phyloP scores from a whole-genome alignment of 1,140 invertebrate species.

The Aphaenogaster ashmeadi region DNA sequence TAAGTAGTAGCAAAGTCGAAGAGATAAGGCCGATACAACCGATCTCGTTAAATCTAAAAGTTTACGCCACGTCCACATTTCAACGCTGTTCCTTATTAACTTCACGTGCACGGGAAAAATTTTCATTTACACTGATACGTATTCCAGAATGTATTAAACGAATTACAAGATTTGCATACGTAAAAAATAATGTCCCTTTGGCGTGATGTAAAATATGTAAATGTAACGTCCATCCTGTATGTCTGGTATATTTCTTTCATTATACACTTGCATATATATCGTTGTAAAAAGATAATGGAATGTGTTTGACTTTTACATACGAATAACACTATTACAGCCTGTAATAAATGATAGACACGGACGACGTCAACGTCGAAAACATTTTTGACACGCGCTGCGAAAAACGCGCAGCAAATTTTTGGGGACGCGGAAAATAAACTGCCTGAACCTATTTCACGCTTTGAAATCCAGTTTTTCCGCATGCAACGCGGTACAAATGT shows the following conservation, averaged over 20 bases:
- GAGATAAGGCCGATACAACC: conserved; percentile 40
- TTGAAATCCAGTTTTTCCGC: conserved; percentile 49
- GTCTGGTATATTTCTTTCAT: neutral
- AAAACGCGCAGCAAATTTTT: conserved; percentile 33
- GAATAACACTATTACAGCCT: conserved; percentile 13
- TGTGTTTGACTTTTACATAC: conserved; percentile 2
- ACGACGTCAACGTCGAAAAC: conserved; percentile 24
- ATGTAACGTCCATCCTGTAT: neutral
- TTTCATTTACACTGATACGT: neutral
- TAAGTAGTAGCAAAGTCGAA: conserved; percentile 25
- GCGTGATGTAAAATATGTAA: neutral
- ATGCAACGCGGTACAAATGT: conserved; percentile 43
- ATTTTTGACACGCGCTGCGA: conserved; percentile 39
- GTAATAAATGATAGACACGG: conserved; percentile 38
- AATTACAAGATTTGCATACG: conserved; percentile 16
- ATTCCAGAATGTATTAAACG: neutral
- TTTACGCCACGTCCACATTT: conserved; percentile 1
- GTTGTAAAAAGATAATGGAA: conserved; percentile 30
- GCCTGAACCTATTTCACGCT: conserved; percentile 22
- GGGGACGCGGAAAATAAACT: conserved; percentile 46
- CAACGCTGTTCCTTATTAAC: neutral
- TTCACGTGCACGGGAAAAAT: neutral
- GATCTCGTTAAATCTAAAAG: conserved; percentile 25
- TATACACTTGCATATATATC: neutral
- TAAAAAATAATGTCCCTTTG: neutral